These are phyloP conservation scores for Styela clava DNA, from an alignment of 23 tunicate genomes.

Conservation along the genomic window DNA sequence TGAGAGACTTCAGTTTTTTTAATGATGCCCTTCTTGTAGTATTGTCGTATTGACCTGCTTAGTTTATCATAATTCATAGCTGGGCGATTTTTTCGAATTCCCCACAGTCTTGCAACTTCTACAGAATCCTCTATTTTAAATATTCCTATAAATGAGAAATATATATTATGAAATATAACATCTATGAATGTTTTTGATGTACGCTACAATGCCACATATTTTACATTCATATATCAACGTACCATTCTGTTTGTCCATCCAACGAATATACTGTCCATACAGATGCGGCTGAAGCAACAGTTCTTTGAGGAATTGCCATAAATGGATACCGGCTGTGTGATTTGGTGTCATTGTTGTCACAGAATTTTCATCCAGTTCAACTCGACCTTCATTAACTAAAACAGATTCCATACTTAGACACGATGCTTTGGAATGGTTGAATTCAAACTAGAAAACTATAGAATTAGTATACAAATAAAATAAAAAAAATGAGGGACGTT, in stretches of 20 bases:
- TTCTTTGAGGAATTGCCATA: constrained; percentile 95
- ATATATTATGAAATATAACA: not conserved
- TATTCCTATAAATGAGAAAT: constrained; percentile 45
- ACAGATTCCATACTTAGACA: too few species aligned
- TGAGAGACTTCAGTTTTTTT: constrained; percentile 39
- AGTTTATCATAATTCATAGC: constrained; percentile 71
- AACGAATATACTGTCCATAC: constrained; percentile 69
- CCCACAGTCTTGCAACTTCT: constrained; percentile 69
- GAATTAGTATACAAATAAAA: too few species aligned
- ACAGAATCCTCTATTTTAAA: constrained; percentile 97
- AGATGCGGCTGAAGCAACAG: constrained; percentile 72
- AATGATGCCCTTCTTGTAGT: constrained; percentile 61
- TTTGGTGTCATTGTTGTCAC: constrained; percentile 56
- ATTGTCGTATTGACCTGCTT: constrained; percentile 57
- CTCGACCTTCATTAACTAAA: not conserved
- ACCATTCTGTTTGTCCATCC: constrained; percentile 95
- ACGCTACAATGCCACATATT: too few species aligned
- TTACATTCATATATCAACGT: too few species aligned
- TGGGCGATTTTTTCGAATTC: constrained; percentile 58
- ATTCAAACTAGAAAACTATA: too few species aligned
- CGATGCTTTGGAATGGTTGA: too few species aligned
- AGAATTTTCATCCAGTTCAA: constrained; percentile 13
- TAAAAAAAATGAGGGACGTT: not conserved
- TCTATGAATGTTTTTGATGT: not conserved
- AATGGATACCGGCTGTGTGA: constrained; percentile 84